phyloP scores from a whole-genome alignment of 2,797 vertebrate species.

The Eospalax fontanierii region DNA sequence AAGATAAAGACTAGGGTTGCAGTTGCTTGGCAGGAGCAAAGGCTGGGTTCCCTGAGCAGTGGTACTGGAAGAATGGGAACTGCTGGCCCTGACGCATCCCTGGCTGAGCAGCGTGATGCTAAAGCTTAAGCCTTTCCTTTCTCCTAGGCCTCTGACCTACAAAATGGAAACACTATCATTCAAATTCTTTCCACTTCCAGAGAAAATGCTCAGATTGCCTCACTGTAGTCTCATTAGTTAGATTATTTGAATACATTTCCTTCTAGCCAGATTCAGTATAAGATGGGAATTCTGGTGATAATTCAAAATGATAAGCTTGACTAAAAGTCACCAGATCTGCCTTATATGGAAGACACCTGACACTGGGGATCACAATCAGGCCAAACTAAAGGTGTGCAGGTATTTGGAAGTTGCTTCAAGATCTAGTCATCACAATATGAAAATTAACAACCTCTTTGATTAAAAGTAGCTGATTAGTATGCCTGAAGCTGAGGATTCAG shows the following conservation, averaged over 20 bases:
- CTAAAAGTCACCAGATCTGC: not conserved
- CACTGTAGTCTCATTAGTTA: not conserved
- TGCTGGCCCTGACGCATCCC: too few relatives aligned
- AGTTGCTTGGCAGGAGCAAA: not conserved
- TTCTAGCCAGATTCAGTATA: not conserved
- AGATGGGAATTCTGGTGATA: not conserved
- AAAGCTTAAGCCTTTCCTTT: not conserved
- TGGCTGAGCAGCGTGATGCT: not conserved
- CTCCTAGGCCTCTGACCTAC: not conserved
- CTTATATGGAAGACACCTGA: not conserved
- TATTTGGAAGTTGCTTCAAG: not conserved
- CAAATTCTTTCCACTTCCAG: constrained; percentile 1
- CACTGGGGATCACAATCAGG: not conserved
- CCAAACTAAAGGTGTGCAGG: not conserved
- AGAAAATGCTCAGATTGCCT: not conserved
- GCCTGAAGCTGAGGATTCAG: too few relatives aligned
- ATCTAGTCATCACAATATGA: not conserved
- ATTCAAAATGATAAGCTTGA: not conserved
- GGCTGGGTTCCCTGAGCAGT: not conserved
- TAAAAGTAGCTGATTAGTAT: not conserved
- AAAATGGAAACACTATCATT: not conserved
- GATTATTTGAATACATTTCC: not conserved
- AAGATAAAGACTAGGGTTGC: not conserved
- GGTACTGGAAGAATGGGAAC: not conserved
- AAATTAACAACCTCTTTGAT: not conserved